These are phyloP conservation scores for Drosophila longiperda DNA, from an alignment of 2,888 invertebrate genomes.

Conservation along the genomic window DNA sequence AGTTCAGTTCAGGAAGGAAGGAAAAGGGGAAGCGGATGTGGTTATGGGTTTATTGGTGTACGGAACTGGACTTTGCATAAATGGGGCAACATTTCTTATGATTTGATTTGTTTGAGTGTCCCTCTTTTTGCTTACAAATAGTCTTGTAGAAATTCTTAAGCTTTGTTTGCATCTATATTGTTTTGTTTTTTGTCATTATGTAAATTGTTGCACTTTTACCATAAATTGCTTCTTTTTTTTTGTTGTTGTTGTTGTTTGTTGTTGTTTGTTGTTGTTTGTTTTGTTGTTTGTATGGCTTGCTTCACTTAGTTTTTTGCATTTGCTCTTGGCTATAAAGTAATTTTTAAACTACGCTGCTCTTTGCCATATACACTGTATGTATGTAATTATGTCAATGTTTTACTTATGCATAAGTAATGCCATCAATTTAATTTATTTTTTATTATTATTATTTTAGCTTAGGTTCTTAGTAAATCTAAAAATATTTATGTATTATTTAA, in stretches of 20 bases:
- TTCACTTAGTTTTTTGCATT: constrained; percentile 24
- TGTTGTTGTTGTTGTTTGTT: background rate
- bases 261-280: constrained; percentile 10
- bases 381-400: constrained; percentile 29
- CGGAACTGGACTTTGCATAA: constrained; percentile 29
- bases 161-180: constrained; percentile 38
- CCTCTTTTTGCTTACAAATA: constrained; percentile 24
- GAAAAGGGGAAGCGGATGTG: background rate
- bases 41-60: background rate
- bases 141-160: constrained; percentile 24
- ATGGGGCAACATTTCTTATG: constrained; percentile 36
- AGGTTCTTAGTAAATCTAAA: constrained; percentile 49
- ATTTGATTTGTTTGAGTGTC: constrained; percentile 41
- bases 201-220: constrained; percentile 43
- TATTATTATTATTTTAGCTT: constrained; percentile 41
- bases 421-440: constrained; percentile 22
- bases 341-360: constrained; percentile 28
- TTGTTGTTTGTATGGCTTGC: constrained; percentile 11
- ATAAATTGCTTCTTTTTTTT: constrained; percentile 28
- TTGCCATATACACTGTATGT: constrained; percentile 8
- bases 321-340: constrained; percentile 45
- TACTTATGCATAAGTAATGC: constrained; percentile 25
- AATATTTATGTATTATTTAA: constrained; percentile 32
- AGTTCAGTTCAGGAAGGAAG: no score
- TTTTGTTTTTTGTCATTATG: constrained; percentile 40